phyloP scores from a whole-genome alignment of 1,140 invertebrate genomes.

The Samia ricini region DNA sequence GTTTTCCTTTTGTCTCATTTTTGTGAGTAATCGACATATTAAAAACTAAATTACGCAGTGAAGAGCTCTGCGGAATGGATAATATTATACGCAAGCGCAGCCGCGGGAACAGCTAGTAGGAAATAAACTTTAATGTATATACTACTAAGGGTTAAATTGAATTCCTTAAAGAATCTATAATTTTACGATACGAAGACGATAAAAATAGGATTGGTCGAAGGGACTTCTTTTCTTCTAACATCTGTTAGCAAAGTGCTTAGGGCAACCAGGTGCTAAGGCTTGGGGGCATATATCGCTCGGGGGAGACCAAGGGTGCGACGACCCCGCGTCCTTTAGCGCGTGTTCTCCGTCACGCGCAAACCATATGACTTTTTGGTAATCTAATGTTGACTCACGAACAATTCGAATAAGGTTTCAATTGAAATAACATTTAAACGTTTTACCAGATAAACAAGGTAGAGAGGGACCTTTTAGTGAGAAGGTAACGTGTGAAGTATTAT shows the following conservation, averaged over 20 bases:
- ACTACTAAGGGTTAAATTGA: not conserved
- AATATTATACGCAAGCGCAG: too few relatives aligned
- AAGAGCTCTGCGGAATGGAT: too few relatives aligned
- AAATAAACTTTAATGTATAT: too few relatives aligned
- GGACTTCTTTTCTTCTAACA: slow-evolving; percentile 53
- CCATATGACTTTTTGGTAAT: slow-evolving; percentile 21
- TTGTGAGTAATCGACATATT: too few relatives aligned
- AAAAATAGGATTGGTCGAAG: slow-evolving; percentile 29
- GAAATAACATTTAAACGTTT: not conserved
- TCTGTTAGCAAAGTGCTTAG: slow-evolving; percentile 53
- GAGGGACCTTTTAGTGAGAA: not conserved
- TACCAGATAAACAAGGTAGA: not conserved
- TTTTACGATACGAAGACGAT: slow-evolving; percentile 13
- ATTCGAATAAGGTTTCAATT: slow-evolving; percentile 25
- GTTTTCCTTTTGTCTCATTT: too few relatives aligned
- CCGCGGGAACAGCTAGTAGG: too few relatives aligned
- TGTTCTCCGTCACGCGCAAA: slow-evolving; percentile 38
- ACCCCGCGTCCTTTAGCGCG: slow-evolving; percentile 52
- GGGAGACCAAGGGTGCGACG: slow-evolving; percentile 57
- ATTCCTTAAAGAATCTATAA: not conserved
- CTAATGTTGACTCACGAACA: slow-evolving; percentile 26
- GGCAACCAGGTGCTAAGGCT: slow-evolving; percentile 65
- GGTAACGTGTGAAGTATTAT: not conserved
- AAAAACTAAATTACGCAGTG: too few relatives aligned
- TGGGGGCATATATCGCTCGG: slow-evolving; percentile 22